Conservation (phyloP, 1,140 invertebrate genomes). For the Drosophila gunungcola region DNA sequence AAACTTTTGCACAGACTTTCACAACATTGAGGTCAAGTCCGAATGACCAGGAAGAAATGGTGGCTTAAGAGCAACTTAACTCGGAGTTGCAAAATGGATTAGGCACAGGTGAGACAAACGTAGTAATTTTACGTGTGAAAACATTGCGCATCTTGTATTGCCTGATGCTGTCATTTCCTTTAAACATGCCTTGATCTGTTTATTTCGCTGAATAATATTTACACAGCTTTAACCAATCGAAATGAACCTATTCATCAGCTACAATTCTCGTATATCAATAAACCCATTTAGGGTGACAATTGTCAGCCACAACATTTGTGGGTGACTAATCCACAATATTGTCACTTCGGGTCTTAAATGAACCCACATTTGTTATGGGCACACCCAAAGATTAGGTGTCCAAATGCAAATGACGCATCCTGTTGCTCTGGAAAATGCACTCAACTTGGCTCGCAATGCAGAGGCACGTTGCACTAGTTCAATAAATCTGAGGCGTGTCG, state of each 20-base stretch:
- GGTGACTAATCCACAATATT: conserved; percentile 47
- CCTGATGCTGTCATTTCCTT: not conserved
- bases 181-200: not conserved
- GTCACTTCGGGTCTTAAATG: conserved; percentile 12
- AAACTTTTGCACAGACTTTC: conserved; percentile 17
- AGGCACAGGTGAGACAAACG: not conserved
- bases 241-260: conserved; percentile 7
- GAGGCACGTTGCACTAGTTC: conserved; percentile 47
- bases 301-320: conserved; percentile 8
- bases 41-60: conserved; percentile 6
- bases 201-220: conserved; percentile 46
- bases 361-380: conserved; percentile 16
- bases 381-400: not conserved
- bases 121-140: not conserved
- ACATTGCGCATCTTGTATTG: not conserved
- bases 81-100: not conserved
- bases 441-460: conserved; percentile 16
- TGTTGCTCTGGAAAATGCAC: conserved; percentile 16
- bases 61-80: not conserved
- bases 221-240: conserved; percentile 15
- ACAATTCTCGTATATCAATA: not conserved
- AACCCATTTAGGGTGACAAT: conserved; percentile 32
- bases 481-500: conserved; percentile 67
- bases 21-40: conserved; percentile 26
- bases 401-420: conserved; percentile 18